Base-by-base conservation (phyloP, 2,113 vertebrate species). In the Oreochromis tanganicae region DNA sequence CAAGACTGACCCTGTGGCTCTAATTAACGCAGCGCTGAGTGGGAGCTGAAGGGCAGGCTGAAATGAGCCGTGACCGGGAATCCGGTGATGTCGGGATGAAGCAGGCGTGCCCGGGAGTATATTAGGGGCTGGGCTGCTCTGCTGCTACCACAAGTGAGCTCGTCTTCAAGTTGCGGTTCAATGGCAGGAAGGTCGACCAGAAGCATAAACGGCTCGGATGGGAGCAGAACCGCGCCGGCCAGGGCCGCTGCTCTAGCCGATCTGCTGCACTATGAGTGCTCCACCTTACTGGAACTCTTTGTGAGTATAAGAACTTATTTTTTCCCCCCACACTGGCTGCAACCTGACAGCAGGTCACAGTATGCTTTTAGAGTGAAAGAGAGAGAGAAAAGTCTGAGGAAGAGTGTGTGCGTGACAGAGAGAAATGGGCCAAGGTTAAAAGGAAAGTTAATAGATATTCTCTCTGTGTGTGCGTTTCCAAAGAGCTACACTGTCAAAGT, bases 261-360 rank as follows among this genome's bases (percentile, higher is more conserved):
- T 55, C 93, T 91, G 81, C 86, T 97, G 61, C 90, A 89, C 4
- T 3, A 92, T 8, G 95, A 97, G 55, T 94, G 93, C 88, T 82
- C 84, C 52, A 61, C 82, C 17, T 80, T 97, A 41, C 85, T 96
- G 92, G 92, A 95, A 29, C 91, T 96, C 27, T 96, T 94, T 91
- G 96, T 97, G 87, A 97, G 96, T 96, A 86, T 4, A 52, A 27
- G 10, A 61, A 13, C 8, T 83, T 21, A 6, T 50, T 21, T 82
- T 90, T 80, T 19, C 2, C 4, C 41, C 43, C 6, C 21, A 63
- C 82, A 52, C 81, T 80, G 50, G 11, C 66, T 56, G 5, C 9
- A 81, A 79, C 13, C 36, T 81, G 68, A 57, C 82, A 71, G 17
- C 59, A 85, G 41, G 41, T 82, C 50, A 52, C 43, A 71, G 81